Percentiles rank a stretch among this genome's conserved stretches.
Evolutionary conservation across 1,140 invertebrate genomes (phyloP).

Genomic region (Propsilocerus akamusi): DNA sequence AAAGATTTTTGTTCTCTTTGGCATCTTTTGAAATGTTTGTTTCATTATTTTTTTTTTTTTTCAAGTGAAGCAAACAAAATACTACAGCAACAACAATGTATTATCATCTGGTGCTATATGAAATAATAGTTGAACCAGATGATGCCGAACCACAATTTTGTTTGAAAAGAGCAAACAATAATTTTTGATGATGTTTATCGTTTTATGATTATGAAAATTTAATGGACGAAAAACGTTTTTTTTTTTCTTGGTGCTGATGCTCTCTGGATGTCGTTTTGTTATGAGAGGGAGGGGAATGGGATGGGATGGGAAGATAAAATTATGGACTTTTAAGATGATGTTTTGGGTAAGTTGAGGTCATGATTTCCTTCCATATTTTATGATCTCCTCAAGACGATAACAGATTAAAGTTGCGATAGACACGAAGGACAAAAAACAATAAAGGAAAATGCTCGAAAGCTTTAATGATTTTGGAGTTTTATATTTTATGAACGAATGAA

Average conservation of each 20-base stretch:
- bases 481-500: too few species aligned
- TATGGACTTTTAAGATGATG: conserved; percentile 1
- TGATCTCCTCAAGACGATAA: neutral
- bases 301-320: too few species aligned
- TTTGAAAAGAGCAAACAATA: conserved; percentile 3
- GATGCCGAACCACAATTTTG: neutral
- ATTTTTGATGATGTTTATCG: conserved; percentile 2
- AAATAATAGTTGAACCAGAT: conserved; percentile 1
- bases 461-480: too few species aligned
- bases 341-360: neutral
- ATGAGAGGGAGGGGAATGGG: neutral
- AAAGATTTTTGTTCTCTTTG: too few species aligned
- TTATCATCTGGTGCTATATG: neutral
- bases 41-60: too few species aligned
- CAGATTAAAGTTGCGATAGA: too few species aligned
- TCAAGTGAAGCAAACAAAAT: too few species aligned
- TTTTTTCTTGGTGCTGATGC: neutral
- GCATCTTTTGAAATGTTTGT: too few species aligned
- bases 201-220: conserved; percentile 4
- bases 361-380: conserved; percentile 1
- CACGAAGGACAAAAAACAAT: too few species aligned
- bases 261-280: neutral
- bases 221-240: neutral
- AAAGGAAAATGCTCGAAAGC: too few species aligned
- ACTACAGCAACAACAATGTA: too few species aligned